Evolutionary conservation across 1,140 invertebrate species (phyloP).

Genomic region (Gonioctena quinquepunctata): DNA sequence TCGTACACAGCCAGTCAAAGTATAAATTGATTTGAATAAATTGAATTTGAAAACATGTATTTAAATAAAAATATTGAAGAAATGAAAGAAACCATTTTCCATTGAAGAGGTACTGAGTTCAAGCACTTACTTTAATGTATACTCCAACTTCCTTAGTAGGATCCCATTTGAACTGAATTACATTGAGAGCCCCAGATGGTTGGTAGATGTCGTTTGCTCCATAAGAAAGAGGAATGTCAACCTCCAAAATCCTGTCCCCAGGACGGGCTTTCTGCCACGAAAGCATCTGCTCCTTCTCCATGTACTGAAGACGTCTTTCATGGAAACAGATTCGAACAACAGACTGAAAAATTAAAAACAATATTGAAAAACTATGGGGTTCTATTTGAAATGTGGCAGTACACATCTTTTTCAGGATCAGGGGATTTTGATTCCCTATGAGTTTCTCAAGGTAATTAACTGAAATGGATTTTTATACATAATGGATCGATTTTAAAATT

Average conservation of each 20-base stretch:
- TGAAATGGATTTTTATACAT: too few relatives aligned
- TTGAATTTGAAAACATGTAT: too few relatives aligned
- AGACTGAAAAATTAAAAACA: slow-evolving; percentile 60
- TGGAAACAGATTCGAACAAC: slow-evolving; percentile 93
- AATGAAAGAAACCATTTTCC: background rate
- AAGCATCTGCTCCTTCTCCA: slow-evolving; percentile 90
- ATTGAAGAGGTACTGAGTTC: too few relatives aligned
- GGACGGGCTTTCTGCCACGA: slow-evolving; percentile 87
- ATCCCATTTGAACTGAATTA: slow-evolving; percentile 91
- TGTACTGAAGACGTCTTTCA: slow-evolving; percentile 93
- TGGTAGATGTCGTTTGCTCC: slow-evolving; percentile 83
- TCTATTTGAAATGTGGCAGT: too few relatives aligned
- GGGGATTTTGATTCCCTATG: too few relatives aligned
- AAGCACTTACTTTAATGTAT: slow-evolving; percentile 84
- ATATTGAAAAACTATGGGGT: too few relatives aligned
- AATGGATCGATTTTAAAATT: too few relatives aligned
- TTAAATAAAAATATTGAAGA: background rate
- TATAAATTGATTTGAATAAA: too few relatives aligned
- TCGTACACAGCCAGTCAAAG: too few relatives aligned
- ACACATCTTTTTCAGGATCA: too few relatives aligned
- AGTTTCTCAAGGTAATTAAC: too few relatives aligned
- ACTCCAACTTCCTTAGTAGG: slow-evolving; percentile 94
- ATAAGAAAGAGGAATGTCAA: slow-evolving; percentile 92
- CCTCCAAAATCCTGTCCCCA: slow-evolving; percentile 89
- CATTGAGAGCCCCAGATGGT: slow-evolving; percentile 75